Conservation (phyloP, 2,888 invertebrate species). For the Hydrotaea cyrtoneurina region DNA sequence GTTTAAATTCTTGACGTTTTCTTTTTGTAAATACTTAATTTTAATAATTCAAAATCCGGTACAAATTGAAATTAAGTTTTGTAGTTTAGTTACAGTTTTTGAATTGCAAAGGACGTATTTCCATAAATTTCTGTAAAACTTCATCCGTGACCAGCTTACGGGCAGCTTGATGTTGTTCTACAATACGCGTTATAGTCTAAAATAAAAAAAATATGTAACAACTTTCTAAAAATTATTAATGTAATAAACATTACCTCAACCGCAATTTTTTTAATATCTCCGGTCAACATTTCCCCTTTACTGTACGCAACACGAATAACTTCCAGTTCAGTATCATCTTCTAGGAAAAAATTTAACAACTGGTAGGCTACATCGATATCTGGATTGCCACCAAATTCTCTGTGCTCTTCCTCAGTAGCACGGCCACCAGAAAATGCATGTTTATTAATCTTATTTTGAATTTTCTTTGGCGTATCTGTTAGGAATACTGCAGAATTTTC, state of each 20-base stretch:
- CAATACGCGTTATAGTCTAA: constrained; percentile 86
- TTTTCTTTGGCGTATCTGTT: constrained; percentile 96
- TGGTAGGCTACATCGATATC: constrained; percentile 97
- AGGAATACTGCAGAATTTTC: constrained; percentile 95
- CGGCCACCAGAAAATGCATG: constrained; percentile 99
- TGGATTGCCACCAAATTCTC: constrained; percentile 94
- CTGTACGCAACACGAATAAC: constrained; percentile 83
- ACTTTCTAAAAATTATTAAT: neutral
- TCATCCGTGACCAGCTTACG: constrained; percentile 92
- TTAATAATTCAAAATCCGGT: too few species aligned
- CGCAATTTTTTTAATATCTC: constrained; percentile 95
- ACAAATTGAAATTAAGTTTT: too few species aligned
- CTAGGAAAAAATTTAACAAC: constrained; percentile 96
- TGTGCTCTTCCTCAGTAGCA: constrained; percentile 95
- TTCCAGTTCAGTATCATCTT: constrained; percentile 93
- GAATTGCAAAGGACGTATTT: constrained; percentile 88
- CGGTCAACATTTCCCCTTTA: constrained; percentile 92
- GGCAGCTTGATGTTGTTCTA: constrained; percentile 91
- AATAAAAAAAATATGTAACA: constrained; percentile 33
- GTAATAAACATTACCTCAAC: constrained; percentile 83
- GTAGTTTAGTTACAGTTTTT: constrained; percentile 65
- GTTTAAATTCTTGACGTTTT: too few species aligned
- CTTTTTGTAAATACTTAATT: too few species aligned
- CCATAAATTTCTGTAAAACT: constrained; percentile 90
- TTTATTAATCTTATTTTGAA: constrained; percentile 97